Evolutionary conservation across 2,888 invertebrate genomes (phyloP).

Genomic region (Allygus modestus): DNA sequence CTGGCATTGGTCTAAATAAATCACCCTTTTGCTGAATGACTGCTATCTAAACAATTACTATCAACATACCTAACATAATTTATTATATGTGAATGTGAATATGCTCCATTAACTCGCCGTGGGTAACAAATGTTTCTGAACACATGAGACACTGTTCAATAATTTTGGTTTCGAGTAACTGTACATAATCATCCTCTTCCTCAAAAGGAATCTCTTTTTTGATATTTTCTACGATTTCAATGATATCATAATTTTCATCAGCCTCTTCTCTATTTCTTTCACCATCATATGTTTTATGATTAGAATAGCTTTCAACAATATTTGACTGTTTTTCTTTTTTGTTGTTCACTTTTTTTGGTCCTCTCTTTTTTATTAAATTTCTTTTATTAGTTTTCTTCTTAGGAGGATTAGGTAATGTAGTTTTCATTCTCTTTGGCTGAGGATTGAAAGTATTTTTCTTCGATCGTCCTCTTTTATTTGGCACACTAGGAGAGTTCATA

Average conservation of each 20-base stretch:
- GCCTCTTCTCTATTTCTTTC: not conserved
- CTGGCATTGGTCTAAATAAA: too few species aligned
- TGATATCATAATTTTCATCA: not conserved
- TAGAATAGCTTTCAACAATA: not conserved
- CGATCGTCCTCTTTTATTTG: not conserved
- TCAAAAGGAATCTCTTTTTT: not conserved
- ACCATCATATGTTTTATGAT: not conserved
- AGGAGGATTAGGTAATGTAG: not conserved
- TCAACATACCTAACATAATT: not conserved
- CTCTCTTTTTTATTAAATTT: not conserved
- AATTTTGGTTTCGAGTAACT: not conserved
- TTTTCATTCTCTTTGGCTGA: not conserved
- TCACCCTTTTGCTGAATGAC: too few species aligned
- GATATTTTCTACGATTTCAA: conserved; percentile 3
- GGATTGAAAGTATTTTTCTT: not conserved
- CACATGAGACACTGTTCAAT: conserved; percentile 1
- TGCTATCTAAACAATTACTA: not conserved
- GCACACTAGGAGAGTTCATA: not conserved
- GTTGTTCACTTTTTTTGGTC: not conserved
- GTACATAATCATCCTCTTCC: not conserved
- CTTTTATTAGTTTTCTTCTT: not conserved
- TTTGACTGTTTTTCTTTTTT: not conserved
- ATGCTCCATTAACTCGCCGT: not conserved
- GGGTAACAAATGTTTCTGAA: not conserved
- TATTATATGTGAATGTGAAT: not conserved